Conservation (phyloP, 2,888 invertebrate genomes). For the Brenthis ino region DNA sequence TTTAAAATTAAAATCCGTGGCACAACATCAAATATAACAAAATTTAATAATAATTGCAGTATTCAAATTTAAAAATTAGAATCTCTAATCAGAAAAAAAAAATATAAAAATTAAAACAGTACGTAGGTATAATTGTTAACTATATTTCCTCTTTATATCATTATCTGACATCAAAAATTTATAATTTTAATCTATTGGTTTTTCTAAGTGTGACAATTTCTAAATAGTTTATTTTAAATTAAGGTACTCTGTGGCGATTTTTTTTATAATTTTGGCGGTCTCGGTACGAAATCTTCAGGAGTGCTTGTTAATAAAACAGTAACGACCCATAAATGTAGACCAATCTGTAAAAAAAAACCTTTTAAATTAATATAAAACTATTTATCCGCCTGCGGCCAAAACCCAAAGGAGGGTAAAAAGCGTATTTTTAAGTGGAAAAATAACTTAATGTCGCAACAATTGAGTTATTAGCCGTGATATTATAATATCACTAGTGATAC, state of each 20-base stretch:
- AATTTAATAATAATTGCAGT: too few species aligned
- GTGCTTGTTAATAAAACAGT: constrained; percentile 89
- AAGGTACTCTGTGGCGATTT: constrained; percentile 32
- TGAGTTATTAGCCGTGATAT: too few species aligned
- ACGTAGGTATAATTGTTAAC: too few species aligned
- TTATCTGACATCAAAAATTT: background rate
- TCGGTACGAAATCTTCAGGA: constrained; percentile 65
- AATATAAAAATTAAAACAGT: too few species aligned
- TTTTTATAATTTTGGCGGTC: constrained; percentile 51
- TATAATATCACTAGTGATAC: too few species aligned
- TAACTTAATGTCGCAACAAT: too few species aligned
- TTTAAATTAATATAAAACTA: background rate
- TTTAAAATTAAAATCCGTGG: too few species aligned
- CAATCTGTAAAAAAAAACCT: constrained; percentile 69
- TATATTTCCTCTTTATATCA: too few species aligned
- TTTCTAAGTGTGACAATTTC: background rate
- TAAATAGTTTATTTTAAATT: constrained; percentile 19
- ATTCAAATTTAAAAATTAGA: too few species aligned
- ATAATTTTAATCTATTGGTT: constrained; percentile 2
- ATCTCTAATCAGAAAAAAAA: too few species aligned
- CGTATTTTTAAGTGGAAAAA: too few species aligned
- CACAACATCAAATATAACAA: too few species aligned
- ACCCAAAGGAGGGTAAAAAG: background rate
- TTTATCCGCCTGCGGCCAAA: background rate
- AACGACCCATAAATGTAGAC: constrained; percentile 92